These are phyloP conservation scores for Pseudobourletiella spinata DNA, from an alignment of 1,140 invertebrate species.

Conservation along the genomic window DNA sequence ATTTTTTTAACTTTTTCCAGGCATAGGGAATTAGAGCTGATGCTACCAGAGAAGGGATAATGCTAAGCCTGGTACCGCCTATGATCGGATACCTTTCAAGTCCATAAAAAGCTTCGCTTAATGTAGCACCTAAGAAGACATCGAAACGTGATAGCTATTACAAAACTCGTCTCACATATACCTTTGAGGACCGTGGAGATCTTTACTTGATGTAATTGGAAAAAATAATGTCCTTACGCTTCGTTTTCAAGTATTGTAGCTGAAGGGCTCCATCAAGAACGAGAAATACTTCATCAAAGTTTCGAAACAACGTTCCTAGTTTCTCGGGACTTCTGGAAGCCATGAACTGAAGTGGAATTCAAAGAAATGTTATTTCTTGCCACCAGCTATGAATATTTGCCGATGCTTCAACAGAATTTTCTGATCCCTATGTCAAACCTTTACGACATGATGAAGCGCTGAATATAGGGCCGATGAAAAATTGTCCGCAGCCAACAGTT, in stretches of 20 bases:
- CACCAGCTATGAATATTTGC: too few species aligned
- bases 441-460: constrained; percentile 17
- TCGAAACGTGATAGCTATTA: too few species aligned
- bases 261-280: constrained; percentile 21
- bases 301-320: not conserved
- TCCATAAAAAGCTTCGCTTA: constrained; percentile 30
- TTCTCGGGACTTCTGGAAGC: constrained; percentile 12
- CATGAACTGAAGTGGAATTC: constrained; percentile 13
- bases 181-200: too few species aligned
- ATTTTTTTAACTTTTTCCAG: not conserved
- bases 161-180: too few species aligned
- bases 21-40: constrained; percentile 20
- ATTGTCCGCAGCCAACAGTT: constrained; percentile 18
- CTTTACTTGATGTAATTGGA: too few species aligned
- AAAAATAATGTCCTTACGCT: too few species aligned
- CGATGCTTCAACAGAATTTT: too few species aligned
- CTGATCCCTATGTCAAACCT: too few species aligned
- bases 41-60: constrained; percentile 9
- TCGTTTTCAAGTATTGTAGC: constrained; percentile 21
- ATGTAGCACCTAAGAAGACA: constrained; percentile 19
- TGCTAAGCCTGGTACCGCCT: not conserved
- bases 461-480: constrained; percentile 18
- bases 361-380: too few species aligned
- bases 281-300: constrained; percentile 26
- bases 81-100: constrained; percentile 1